phyloP scores from a whole-genome alignment of 1,140 invertebrate genomes.

The Laupala kohalensis region DNA sequence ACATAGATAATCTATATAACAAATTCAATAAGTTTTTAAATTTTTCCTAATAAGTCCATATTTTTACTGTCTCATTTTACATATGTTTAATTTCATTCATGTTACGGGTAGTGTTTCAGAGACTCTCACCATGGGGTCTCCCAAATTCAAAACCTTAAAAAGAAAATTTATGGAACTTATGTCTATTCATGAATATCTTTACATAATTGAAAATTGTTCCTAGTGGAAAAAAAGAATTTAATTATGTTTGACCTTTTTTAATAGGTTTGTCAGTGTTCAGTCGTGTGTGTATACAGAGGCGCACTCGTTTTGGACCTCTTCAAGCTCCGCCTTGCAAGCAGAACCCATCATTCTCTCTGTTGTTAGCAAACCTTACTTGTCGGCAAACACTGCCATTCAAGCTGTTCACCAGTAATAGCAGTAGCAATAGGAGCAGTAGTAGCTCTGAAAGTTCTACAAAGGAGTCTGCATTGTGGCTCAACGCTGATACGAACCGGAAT shows the following conservation, averaged over 20 bases:
- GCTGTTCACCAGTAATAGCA: neutral
- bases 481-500: constrained; percentile 20
- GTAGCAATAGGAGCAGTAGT: neutral
- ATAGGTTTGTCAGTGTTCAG: constrained; percentile 8
- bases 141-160: too few species aligned
- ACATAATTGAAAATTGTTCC: too few species aligned
- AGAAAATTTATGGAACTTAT: too few species aligned
- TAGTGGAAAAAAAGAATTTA: too few species aligned
- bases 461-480: neutral
- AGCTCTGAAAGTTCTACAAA: neutral
- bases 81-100: too few species aligned
- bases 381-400: constrained; percentile 8
- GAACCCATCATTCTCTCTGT: neutral
- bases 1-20: too few species aligned
- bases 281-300: constrained; percentile 3
- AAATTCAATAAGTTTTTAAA: too few species aligned
- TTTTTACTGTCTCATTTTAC: too few species aligned
- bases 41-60: too few species aligned
- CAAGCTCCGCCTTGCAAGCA: constrained; percentile 8
- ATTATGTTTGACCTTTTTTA: neutral
- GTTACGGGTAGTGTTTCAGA: too few species aligned
- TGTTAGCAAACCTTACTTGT: neutral
- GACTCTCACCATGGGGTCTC: too few species aligned
- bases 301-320: constrained; percentile 12
- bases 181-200: too few species aligned